A percentile compares a stretch with the other conserved stretches of the same genome.
These are phyloP conservation scores for Corythaeola cristata DNA, from an alignment of 2,113 vertebrate species.

Conservation along the genomic window DNA sequence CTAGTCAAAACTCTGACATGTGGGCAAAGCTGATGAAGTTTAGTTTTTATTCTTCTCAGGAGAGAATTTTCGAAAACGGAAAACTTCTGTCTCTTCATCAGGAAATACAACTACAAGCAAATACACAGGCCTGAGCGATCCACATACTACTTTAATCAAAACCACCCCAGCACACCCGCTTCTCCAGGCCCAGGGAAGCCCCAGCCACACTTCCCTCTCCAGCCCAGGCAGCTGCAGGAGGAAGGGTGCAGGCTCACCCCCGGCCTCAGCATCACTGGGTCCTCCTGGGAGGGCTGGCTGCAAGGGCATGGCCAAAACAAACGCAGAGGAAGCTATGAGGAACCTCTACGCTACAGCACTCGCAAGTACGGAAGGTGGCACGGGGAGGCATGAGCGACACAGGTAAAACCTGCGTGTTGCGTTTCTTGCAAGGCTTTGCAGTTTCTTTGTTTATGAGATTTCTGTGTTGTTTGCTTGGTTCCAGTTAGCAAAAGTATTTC, in stretches of 20 bases:
- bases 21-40: not conserved
- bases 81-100: not conserved
- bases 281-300: too few species aligned
- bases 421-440: not conserved
- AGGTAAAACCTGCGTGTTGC: not conserved
- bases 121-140: not conserved
- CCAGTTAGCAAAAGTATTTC: not conserved
- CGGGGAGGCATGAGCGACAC: accelerated
- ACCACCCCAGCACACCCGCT: not conserved
- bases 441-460: not conserved
- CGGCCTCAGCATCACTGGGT: too few species aligned
- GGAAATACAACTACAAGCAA: not conserved
- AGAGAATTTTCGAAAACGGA: not conserved
- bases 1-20: accelerated
- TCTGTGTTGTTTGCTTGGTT: not conserved
- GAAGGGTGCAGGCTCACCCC: not conserved
- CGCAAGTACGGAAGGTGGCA: too few species aligned
- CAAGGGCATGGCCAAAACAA: too few species aligned
- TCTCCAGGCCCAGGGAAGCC: not conserved
- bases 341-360: not conserved
- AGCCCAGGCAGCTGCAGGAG: not conserved
- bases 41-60: not conserved
- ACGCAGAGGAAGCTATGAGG: too few species aligned
- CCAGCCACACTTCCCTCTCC: not conserved
- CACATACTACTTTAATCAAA: not conserved